These are phyloP conservation scores for Chromoteleia sp. DNA, from an alignment of 2,888 invertebrate species.

Conservation along the genomic window DNA sequence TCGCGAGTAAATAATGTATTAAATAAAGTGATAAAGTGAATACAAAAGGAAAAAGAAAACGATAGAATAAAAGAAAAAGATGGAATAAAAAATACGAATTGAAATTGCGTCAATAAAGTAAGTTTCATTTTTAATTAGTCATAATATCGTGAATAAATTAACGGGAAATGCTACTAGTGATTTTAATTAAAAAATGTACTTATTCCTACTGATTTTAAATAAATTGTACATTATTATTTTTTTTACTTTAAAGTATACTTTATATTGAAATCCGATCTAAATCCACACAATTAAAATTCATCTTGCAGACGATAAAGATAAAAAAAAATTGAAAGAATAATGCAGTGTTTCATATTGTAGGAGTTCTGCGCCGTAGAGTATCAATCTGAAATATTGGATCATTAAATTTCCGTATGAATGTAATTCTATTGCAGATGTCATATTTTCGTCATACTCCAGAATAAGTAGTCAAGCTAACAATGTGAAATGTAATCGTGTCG, in stretches of 20 bases:
- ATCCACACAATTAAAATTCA: neutral
- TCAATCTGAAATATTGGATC: slow-evolving; percentile 18
- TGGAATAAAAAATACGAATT: neutral
- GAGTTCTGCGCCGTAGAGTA: slow-evolving; percentile 1
- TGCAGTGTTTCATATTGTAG: slow-evolving; percentile 5
- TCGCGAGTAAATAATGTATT: slow-evolving; percentile 28
- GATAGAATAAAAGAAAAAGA: neutral
- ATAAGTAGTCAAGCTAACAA: no score
- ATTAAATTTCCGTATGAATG: slow-evolving; percentile 19
- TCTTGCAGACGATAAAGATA: neutral
- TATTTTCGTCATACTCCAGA: neutral
- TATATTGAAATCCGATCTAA: no score
- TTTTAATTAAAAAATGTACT: no score
- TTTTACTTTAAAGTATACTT: no score
- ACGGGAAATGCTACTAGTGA: no score
- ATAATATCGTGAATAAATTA: neutral
- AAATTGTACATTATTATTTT: no score
- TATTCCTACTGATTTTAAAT: no score
- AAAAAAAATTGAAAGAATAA: slow-evolving; percentile 8
- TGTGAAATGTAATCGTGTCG: no score
- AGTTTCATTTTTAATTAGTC: neutral
- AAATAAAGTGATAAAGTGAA: slow-evolving; percentile 32
- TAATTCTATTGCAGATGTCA: neutral
- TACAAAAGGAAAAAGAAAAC: slow-evolving; percentile 7
- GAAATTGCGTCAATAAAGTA: slow-evolving; percentile 2